Conservation (phyloP, 1,140 invertebrate genomes). For the Formica exsecta region DNA sequence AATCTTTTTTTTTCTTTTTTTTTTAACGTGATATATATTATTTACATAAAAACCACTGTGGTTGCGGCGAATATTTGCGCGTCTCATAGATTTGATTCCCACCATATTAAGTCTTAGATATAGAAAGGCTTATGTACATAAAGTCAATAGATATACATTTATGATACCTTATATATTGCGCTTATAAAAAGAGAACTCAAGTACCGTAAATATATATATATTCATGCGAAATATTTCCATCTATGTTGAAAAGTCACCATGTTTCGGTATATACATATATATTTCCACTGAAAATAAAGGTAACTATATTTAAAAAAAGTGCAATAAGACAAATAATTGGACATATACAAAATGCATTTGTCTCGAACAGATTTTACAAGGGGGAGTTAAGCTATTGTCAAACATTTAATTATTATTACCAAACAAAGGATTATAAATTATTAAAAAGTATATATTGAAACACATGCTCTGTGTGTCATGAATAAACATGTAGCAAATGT, state of each 20-base stretch:
- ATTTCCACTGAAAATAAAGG: slow-evolving; percentile 52
- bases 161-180: slow-evolving; percentile 17
- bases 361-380: slow-evolving; percentile 69
- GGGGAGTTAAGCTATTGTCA: slow-evolving; percentile 66
- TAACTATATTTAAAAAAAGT: slow-evolving; percentile 47
- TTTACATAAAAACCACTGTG: slow-evolving; percentile 67
- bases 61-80: slow-evolving; percentile 22
- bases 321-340: slow-evolving; percentile 67
- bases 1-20: slow-evolving; percentile 31
- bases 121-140: slow-evolving; percentile 66
- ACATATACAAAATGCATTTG: slow-evolving; percentile 72
- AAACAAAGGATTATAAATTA: slow-evolving; percentile 12
- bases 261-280: background rate
- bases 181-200: slow-evolving; percentile 59
- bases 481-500: slow-evolving; percentile 20
- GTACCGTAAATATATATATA: slow-evolving; percentile 26
- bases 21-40: slow-evolving; percentile 65
- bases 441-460: slow-evolving; percentile 27
- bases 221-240: slow-evolving; percentile 39
- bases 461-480: slow-evolving; percentile 14
- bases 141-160: slow-evolving; percentile 57
- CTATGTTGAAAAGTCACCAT: slow-evolving; percentile 45
- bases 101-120: slow-evolving; percentile 28
- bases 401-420: slow-evolving; percentile 25
- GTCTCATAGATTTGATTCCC: slow-evolving; percentile 27